These are phyloP conservation scores for Dynastes maya DNA, from an alignment of 2,888 invertebrate species.

Conservation along the genomic window DNA sequence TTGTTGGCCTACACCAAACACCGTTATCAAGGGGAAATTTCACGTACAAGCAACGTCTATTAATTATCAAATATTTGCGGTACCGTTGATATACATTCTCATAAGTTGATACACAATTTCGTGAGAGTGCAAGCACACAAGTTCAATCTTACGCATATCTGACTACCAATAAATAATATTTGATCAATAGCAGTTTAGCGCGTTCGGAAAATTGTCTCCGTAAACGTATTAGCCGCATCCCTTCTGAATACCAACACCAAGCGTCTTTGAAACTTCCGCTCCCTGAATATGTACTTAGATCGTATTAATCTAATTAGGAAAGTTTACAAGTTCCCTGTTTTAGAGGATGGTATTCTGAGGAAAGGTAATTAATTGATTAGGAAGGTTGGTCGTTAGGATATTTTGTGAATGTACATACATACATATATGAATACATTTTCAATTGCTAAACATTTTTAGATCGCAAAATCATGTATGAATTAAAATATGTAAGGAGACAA, in stretches of 20 bases:
- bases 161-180: slow-evolving; percentile 1
- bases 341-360: too few relatives aligned
- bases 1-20: slow-evolving; percentile 13
- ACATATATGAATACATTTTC: too few relatives aligned
- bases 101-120: not conserved
- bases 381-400: too few relatives aligned
- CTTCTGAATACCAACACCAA: not conserved
- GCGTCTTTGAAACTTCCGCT: not conserved
- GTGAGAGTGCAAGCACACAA: not conserved
- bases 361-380: too few relatives aligned
- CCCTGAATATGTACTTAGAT: not conserved
- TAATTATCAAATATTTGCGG: slow-evolving; percentile 31
- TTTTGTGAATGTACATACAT: too few relatives aligned
- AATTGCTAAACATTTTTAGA: too few relatives aligned
- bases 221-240: not conserved
- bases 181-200: slow-evolving; percentile 17
- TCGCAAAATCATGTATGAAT: too few relatives aligned
- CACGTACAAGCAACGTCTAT: slow-evolving; percentile 21
- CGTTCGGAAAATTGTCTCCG: not conserved
- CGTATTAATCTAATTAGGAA: not conserved
- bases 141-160: not conserved
- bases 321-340: too few relatives aligned
- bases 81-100: slow-evolving; percentile 3
- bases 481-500: too few relatives aligned
- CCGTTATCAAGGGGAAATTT: slow-evolving; percentile 5